Base-by-base conservation (phyloP, 1,140 invertebrate species). In the Conus ventricosus region DNA sequence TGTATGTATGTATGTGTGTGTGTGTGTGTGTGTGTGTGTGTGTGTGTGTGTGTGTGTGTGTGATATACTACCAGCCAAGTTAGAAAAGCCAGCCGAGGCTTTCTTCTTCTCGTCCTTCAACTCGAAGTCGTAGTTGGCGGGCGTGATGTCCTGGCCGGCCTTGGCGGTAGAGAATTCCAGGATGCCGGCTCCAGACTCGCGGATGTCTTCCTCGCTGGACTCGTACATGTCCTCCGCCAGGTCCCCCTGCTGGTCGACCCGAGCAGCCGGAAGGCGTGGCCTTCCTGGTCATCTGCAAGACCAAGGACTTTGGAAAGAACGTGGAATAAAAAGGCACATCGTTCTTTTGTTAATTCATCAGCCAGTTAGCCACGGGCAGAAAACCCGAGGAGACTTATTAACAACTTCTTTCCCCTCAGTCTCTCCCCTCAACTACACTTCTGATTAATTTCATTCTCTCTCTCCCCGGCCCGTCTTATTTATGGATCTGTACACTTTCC, bases 121-220 rank as follows among this genome's bases (percentile, higher is more conserved):
- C 53, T 92, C 96, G 94, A 98, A 98, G 92, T 97, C 97, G 88
- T 98, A 96, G 94, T 95, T 95, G 17, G 93, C 94, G 11, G 98
- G 98, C 15, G 97, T 98, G 17, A 98, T 97, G 94, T 98, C 98
- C 93, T 97, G 97, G 11, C 98, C 98, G 0, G 97, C 98, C 95
- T 98, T 98, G 82, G 98, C 97, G 2, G 98, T 97, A 71, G 97
- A 97, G 95, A 98, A 98, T 93, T 98, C 98, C 53, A 98, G 91
- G 39, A 96, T 96, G n/a, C 95, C 96, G 53, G 93, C 93, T 11
- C 95, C 95, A 89, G 94, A 94, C 80, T 93, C 93, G 25, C 93
- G 87, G 23, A 94, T 93, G 17, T 95, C 95, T 57, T 95, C 95
- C 63, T 94, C 94, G 39, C 93, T 92, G 15, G 93, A 92, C 15